phyloP scores from a whole-genome alignment of 2,113 vertebrate species.

The Gambusia holbrooki region DNA sequence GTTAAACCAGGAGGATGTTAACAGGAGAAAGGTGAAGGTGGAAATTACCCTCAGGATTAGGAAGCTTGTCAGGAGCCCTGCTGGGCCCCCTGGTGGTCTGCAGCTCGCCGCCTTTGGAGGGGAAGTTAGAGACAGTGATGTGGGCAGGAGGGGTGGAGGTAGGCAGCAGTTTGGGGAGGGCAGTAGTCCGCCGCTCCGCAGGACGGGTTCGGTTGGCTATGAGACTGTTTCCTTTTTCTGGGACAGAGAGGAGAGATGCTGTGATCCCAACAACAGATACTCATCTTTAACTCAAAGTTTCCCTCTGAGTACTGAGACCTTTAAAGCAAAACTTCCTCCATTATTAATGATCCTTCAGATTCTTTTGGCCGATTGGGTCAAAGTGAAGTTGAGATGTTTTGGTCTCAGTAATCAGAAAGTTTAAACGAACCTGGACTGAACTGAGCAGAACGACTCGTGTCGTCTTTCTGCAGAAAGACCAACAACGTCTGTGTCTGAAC shows the following conservation, averaged over 20 bases:
- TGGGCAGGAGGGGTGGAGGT: conserved; percentile 51
- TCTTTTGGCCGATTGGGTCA: not conserved
- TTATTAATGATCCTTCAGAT: not conserved
- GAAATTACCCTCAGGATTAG: conserved; percentile 72
- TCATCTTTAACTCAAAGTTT: not conserved
- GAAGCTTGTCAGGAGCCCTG: conserved; percentile 60
- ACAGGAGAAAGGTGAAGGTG: conserved; percentile 5
- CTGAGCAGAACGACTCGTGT: conserved; percentile 51
- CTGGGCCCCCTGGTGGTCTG: conserved; percentile 57
- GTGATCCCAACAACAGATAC: not conserved
- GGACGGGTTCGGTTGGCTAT: conserved; percentile 56
- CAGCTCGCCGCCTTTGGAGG: conserved; percentile 31
- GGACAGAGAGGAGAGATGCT: conserved; percentile 45
- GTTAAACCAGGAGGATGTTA: not conserved
- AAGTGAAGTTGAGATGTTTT: not conserved
- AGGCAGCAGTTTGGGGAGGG: conserved; percentile 49
- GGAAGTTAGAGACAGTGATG: conserved; percentile 46
- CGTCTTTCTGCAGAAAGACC: conserved; percentile 50
- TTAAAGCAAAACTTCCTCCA: not conserved
- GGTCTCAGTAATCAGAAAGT: conserved; percentile 4
- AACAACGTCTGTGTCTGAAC: conserved; percentile 55
- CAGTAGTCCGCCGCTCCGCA: conserved; percentile 35
- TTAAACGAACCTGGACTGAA: not conserved
- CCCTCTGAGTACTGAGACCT: not conserved
- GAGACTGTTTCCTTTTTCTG: conserved; percentile 68